Base-by-base conservation (phyloP, 2,113 vertebrate genomes). In the Puntigrus tetrazona region DNA sequence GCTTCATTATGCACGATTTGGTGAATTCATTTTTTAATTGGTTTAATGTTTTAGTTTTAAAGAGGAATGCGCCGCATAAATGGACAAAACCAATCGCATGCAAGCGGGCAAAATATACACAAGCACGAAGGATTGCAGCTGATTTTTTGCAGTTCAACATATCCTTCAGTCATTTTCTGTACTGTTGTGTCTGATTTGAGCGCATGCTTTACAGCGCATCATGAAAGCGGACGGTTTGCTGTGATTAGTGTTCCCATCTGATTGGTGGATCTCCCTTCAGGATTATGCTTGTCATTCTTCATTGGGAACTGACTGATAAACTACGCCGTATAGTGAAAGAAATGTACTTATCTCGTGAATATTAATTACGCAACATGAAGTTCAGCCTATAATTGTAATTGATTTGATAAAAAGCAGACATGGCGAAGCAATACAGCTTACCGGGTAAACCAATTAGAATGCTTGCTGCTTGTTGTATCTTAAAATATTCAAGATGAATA, bases 401-500 rank as follows among this genome's bases (percentile, higher is more conserved):
- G 20, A 69, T 36, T 69, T 69, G 31, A 31, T 38, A 10, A 69
- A 38, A 69, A 69, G 65, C 65, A 38, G 34, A 69, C 4, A 2
- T 11, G 9, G 20, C 31, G 10, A 22, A 38, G 7, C 36, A 5
- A 20, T 27, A 27, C 13, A 5, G 22, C 36, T 72, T 25, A 43
- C 34, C 8, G 20, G 22, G 20, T 70, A 70, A 41, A 70, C 38
- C 69, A 45, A 8, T 73, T 27, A 25, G n/a, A 45, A 45, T 27
- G 41, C 38, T 45, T 43, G 36, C 22, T 7, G 36, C 36, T 72
- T 72, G 43, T 11, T 25, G 36, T 72, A 36, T 3, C 50, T 38
- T 25, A 38, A 41, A 16, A 59, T 78, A 52, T 59, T 78, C 3
- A 52, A 55, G 38, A 78, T 81, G 59, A 87, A 82, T 82, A 67